These are phyloP conservation scores for Oncopodura yosiiana DNA, from an alignment of 1,140 invertebrate genomes.

Conservation along the genomic window DNA sequence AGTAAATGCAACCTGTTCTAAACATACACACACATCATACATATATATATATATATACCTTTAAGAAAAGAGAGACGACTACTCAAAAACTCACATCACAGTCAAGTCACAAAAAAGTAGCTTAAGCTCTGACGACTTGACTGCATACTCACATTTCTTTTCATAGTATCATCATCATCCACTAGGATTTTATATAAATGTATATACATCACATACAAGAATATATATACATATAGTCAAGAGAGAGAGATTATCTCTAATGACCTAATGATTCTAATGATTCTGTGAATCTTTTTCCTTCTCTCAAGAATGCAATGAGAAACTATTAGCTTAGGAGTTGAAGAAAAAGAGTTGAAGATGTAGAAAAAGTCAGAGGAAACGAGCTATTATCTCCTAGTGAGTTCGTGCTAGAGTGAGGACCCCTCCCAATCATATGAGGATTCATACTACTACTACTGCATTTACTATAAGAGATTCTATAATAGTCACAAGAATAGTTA, in stretches of 20 bases:
- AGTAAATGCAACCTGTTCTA: no score
- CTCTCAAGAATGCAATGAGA: constrained; percentile 30
- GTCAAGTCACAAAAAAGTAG: no score
- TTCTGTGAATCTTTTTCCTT: constrained; percentile 23
- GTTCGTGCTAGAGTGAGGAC: constrained; percentile 28
- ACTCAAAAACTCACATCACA: no score
- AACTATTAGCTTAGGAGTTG: constrained; percentile 33
- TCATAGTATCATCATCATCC: neutral
- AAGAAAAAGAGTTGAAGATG: no score
- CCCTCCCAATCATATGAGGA: constrained; percentile 25
- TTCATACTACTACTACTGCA: no score
- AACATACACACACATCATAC: no score
- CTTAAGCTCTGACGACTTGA: neutral
- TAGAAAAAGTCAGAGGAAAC: constrained; percentile 28
- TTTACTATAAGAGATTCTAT: no score
- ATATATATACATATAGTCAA: neutral
- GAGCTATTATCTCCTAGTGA: constrained; percentile 31
- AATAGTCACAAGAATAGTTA: no score
- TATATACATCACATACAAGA: neutral
- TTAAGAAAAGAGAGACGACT: no score
- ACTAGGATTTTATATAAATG: neutral
- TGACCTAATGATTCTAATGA: constrained; percentile 32
- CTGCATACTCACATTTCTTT: neutral
- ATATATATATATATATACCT: no score
- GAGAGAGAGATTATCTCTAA: constrained; percentile 25